Evolutionary conservation across 2,113 vertebrate genomes (phyloP).

Genomic region (Hemiscyllium ocellatum): DNA sequence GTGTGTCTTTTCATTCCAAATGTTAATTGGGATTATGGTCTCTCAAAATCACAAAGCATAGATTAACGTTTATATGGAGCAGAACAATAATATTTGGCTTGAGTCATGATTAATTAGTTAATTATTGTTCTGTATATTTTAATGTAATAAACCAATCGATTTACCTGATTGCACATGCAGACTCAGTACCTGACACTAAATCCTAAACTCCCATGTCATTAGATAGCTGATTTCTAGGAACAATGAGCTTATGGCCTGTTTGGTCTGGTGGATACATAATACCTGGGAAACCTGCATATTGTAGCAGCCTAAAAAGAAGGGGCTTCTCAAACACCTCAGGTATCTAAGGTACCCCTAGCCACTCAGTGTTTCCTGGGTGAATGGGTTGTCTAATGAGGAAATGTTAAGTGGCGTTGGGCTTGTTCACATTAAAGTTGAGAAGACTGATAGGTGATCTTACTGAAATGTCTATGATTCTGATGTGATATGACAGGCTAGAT

Average conservation of each 20-base stretch:
- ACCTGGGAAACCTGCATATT: background rate
- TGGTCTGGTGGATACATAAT: background rate
- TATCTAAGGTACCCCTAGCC: background rate
- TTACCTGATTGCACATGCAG: background rate
- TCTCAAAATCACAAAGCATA: background rate
- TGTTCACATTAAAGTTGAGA: background rate
- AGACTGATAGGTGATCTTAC: background rate
- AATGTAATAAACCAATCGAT: background rate
- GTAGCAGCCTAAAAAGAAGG: background rate
- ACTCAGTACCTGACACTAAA: background rate
- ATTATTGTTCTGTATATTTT: background rate
- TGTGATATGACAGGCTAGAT: background rate
- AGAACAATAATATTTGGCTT: background rate
- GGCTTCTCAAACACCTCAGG: background rate
- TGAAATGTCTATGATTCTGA: background rate
- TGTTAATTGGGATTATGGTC: background rate
- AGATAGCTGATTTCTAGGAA: background rate
- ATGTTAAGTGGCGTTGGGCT: background rate
- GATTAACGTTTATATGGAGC: background rate
- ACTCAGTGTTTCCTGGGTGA: background rate
- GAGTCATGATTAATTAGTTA: background rate
- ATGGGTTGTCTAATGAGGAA: background rate
- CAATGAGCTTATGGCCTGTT: background rate
- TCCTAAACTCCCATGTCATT: background rate
- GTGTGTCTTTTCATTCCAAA: background rate